These are phyloP conservation scores for Pelobates fuscus DNA, from an alignment of 2,113 vertebrate genomes.

Conservation along the genomic window DNA sequence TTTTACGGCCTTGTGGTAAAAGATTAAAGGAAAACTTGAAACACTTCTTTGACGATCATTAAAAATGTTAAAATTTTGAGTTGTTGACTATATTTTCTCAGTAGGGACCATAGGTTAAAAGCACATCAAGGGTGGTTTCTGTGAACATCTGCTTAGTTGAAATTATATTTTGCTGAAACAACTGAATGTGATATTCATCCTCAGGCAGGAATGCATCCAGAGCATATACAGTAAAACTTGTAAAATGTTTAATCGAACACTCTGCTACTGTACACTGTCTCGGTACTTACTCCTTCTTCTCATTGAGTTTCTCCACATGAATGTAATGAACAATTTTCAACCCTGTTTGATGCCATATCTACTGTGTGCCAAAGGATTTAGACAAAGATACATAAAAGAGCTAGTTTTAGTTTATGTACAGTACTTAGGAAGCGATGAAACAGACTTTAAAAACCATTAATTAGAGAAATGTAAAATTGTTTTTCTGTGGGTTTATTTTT, in stretches of 20 bases:
- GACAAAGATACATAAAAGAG: too few species aligned
- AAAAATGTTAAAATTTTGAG: not conserved
- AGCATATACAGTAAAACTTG: not conserved
- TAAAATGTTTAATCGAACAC: not conserved
- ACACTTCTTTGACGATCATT: constrained; percentile 1
- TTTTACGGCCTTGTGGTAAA: constrained; percentile 2
- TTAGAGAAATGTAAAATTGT: too few species aligned
- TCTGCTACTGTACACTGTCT: not conserved
- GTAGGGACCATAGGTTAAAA: constrained; percentile 23
- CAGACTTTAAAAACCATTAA: too few species aligned
- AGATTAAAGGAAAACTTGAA: constrained; percentile 43
- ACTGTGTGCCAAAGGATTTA: too few species aligned
- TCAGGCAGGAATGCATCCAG: constrained; percentile 14
- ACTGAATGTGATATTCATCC: constrained; percentile 18
- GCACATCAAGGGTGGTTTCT: constrained; percentile 28
- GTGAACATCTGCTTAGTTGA: constrained; percentile 43
- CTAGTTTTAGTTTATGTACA: too few species aligned
- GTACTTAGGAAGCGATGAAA: too few species aligned
- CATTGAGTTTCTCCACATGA: too few species aligned
- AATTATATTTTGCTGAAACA: constrained; percentile 5
- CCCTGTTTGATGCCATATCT: too few species aligned
- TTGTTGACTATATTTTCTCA: constrained; percentile 11
- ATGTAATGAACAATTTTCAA: too few species aligned
- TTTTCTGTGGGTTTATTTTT: too few species aligned
- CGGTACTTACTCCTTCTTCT: not conserved